Evolutionary conservation across 64 coral and sea anemone genomes (phyloP).

Genomic region (Montipora sp.): DNA sequence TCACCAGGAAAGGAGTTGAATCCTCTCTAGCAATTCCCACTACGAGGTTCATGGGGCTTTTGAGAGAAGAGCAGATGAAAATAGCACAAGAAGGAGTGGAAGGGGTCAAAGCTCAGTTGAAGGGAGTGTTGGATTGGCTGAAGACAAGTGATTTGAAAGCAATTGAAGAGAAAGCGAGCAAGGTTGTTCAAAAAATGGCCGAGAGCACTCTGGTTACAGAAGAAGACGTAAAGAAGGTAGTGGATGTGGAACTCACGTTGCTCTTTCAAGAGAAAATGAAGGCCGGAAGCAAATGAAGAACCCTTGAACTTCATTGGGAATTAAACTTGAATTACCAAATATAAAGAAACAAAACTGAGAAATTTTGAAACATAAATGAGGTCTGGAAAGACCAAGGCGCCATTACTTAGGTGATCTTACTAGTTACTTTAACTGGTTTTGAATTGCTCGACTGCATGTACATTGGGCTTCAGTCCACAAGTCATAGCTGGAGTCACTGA

Average conservation of each 20-base stretch:
- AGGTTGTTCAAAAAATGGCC: background rate
- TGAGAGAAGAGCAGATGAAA: slow-evolving; percentile 35
- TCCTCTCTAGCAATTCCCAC: slow-evolving; percentile 37
- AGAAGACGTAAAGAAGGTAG: background rate
- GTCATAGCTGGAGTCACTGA: background rate
- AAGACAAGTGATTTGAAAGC: slow-evolving; percentile 22
- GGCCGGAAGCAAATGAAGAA: background rate
- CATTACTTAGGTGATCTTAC: background rate
- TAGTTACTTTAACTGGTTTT: background rate
- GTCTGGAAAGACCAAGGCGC: background rate
- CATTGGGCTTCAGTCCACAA: background rate
- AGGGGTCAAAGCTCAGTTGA: background rate
- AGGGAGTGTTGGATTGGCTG: slow-evolving; percentile 22
- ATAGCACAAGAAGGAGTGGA: slow-evolving; percentile 23
- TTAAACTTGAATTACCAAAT: no score
- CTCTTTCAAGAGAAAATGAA: slow-evolving; percentile 1
- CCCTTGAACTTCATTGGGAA: background rate
- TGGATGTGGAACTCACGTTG: background rate
- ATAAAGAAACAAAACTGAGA: no score
- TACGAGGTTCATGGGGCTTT: slow-evolving; percentile 29
- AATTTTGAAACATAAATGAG: no score
- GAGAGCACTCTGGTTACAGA: background rate
- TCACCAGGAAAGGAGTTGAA: slow-evolving; percentile 15
- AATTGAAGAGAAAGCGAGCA: slow-evolving; percentile 1
- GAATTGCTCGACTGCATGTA: background rate